Evolutionary conservation across 2,113 vertebrate species (phyloP).

Genomic region (Andinoacara biseriatus): DNA sequence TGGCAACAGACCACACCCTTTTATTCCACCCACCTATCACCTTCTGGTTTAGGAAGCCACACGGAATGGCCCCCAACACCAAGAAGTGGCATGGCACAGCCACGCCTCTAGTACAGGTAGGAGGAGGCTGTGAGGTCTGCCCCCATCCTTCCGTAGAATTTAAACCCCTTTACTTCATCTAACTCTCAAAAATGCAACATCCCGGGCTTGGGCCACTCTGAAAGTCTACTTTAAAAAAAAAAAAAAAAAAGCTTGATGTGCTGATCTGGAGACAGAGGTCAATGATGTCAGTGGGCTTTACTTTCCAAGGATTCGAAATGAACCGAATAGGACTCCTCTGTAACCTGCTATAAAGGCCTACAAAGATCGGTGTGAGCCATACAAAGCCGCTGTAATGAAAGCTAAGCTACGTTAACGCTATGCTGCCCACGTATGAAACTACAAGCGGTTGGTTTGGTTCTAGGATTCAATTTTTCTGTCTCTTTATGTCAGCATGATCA

Average conservation of each 20-base stretch:
- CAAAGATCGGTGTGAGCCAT: neutral
- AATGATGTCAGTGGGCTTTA: slow-evolving; percentile 7
- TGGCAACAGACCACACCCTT: slow-evolving; percentile 58
- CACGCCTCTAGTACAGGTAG: slow-evolving; percentile 47
- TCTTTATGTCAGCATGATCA: slow-evolving; percentile 62
- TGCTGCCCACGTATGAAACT: neutral
- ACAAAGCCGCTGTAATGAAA: neutral
- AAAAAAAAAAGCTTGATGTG: slow-evolving; percentile 49
- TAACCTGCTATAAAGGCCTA: neutral
- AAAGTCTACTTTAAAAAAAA: slow-evolving; percentile 27
- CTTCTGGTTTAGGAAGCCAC: slow-evolving; percentile 58
- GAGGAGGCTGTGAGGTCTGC: slow-evolving; percentile 37
- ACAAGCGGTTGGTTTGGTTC: neutral
- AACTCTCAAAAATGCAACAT: slow-evolving; percentile 73
- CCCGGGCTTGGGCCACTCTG: slow-evolving; percentile 72
- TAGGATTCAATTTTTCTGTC: slow-evolving; percentile 12
- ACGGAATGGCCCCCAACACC: slow-evolving; percentile 69
- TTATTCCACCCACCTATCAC: slow-evolving; percentile 34
- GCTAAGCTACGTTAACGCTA: neutral
- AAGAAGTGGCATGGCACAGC: slow-evolving; percentile 62
- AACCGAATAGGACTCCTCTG: neutral
- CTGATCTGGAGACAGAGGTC: slow-evolving; percentile 42
- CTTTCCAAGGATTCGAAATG: neutral
- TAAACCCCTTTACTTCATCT: slow-evolving; percentile 42
- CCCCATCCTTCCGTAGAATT: slow-evolving; percentile 44